phyloP scores from a whole-genome alignment of 2,888 invertebrate species.

The Acanthosepion pharaonis region DNA sequence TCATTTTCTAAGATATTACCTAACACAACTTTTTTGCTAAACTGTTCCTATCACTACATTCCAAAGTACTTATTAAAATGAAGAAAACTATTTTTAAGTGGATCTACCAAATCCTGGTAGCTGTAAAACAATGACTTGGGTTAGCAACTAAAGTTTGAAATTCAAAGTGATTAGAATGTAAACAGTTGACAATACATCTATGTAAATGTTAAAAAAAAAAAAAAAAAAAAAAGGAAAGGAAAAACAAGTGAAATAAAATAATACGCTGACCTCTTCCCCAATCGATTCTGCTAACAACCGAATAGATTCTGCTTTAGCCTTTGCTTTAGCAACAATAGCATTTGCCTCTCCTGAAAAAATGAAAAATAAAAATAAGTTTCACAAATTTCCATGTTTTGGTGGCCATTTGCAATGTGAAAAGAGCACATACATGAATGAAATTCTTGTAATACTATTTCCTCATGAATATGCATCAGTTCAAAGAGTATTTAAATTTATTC shows the following conservation, averaged over 20 bases:
- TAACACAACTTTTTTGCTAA: too few relatives aligned
- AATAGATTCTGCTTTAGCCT: conserved; percentile 90
- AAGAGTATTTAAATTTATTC: too few relatives aligned
- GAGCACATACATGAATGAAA: too few relatives aligned
- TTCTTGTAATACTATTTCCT: too few relatives aligned
- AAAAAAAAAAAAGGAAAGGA: not conserved
- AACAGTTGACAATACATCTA: not conserved
- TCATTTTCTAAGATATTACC: too few relatives aligned
- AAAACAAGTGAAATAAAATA: not conserved
- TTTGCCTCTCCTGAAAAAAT: conserved; percentile 82
- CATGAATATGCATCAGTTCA: too few relatives aligned
- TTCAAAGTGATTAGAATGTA: not conserved
- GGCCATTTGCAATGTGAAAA: too few relatives aligned
- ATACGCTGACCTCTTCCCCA: conserved; percentile 70
- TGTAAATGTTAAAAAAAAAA: not conserved
- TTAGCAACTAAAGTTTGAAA: not conserved
- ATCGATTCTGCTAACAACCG: conserved; percentile 84
- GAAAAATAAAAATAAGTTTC: not conserved
- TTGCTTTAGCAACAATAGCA: conserved; percentile 88
- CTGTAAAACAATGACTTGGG: not conserved
- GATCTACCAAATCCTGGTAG: not conserved
- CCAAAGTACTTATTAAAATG: not conserved
- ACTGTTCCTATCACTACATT: not conserved
- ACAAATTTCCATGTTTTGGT: too few relatives aligned
- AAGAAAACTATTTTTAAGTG: not conserved